Evolutionary conservation across 2,797 vertebrate genomes (phyloP).

Genomic region (Odontamblyopus rebecca): DNA sequence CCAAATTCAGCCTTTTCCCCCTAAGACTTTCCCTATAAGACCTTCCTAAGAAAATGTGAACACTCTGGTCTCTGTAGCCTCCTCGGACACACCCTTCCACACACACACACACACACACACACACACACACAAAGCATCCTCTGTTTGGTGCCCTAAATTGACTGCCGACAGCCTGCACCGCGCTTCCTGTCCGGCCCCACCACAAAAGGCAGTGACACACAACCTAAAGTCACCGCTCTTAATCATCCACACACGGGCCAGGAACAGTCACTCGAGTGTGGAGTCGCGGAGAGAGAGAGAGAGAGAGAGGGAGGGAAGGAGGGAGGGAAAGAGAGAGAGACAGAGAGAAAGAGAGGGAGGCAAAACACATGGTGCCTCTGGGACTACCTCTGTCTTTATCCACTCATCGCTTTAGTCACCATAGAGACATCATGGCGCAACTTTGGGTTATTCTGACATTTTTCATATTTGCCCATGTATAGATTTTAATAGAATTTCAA

Average conservation of each 20-base stretch:
- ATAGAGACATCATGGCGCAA: constrained; percentile 60
- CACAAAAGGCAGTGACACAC: constrained; percentile 76
- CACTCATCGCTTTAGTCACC: constrained; percentile 75
- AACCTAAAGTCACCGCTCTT: constrained; percentile 62
- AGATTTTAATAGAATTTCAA: not conserved
- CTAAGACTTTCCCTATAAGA: constrained; percentile 25
- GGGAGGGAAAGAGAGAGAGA: constrained; percentile 15
- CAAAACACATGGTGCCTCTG: constrained; percentile 56
- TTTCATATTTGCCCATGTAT: not conserved
- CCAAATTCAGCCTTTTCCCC: constrained; percentile 17
- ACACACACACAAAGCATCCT: constrained; percentile 76
- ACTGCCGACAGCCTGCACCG: constrained; percentile 66
- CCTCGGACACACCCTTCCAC: constrained; percentile 31
- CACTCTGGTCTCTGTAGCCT: constrained; percentile 44
- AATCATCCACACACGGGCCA: constrained; percentile 57
- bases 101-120: constrained; percentile 35
- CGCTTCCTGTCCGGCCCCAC: constrained; percentile 73
- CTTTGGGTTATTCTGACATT: constrained; percentile 60
- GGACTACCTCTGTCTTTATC: constrained; percentile 47
- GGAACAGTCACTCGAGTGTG: constrained; percentile 49
- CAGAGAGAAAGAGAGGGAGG: constrained; percentile 32
- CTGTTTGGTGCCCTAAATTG: constrained; percentile 75
- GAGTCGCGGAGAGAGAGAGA: constrained; percentile 34
- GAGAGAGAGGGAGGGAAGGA: constrained; percentile 30
- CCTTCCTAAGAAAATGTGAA: constrained; percentile 45